phyloP scores from a whole-genome alignment of 2,888 invertebrate genomes.

The Phyllotreta cruciferae region DNA sequence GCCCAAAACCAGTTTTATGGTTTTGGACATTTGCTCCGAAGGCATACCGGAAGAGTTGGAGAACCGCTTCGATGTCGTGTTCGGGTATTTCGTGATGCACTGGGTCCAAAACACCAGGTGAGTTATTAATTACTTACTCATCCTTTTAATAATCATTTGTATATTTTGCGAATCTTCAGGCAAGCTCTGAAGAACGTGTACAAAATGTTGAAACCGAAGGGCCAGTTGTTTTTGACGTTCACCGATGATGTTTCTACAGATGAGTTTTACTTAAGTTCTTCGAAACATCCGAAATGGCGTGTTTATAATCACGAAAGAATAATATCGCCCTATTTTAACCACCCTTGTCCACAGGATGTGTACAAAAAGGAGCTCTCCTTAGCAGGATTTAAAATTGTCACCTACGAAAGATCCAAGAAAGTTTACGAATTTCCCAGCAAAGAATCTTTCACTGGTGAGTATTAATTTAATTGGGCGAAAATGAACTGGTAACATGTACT shows the following conservation, averaged over 20 bases:
- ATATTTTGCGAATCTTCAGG: slow-evolving; percentile 58
- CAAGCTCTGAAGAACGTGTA: slow-evolving; percentile 70
- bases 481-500: no score
- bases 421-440: slow-evolving; percentile 18
- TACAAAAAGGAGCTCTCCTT: slow-evolving; percentile 20
- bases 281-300: slow-evolving; percentile 29
- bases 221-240: slow-evolving; percentile 73
- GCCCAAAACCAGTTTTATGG: slow-evolving; percentile 21
- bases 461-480: no score
- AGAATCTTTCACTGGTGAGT: slow-evolving; percentile 21
- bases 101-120: slow-evolving; percentile 33
- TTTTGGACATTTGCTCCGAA: slow-evolving; percentile 21
- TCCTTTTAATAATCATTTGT: no score
- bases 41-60: slow-evolving; percentile 18
- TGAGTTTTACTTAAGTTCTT: slow-evolving; percentile 23
- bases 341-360: slow-evolving; percentile 4
- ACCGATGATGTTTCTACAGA: slow-evolving; percentile 23
- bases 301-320: slow-evolving; percentile 28
- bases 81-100: slow-evolving; percentile 30
- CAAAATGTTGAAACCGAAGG: slow-evolving; percentile 67
- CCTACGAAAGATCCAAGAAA: slow-evolving; percentile 7
- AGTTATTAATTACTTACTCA: background rate
- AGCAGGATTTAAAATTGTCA: slow-evolving; percentile 21
- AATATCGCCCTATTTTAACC: slow-evolving; percentile 25
- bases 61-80: slow-evolving; percentile 29